Conservation (phyloP, 2,797 vertebrate genomes). For the Labroides dimidiatus region DNA sequence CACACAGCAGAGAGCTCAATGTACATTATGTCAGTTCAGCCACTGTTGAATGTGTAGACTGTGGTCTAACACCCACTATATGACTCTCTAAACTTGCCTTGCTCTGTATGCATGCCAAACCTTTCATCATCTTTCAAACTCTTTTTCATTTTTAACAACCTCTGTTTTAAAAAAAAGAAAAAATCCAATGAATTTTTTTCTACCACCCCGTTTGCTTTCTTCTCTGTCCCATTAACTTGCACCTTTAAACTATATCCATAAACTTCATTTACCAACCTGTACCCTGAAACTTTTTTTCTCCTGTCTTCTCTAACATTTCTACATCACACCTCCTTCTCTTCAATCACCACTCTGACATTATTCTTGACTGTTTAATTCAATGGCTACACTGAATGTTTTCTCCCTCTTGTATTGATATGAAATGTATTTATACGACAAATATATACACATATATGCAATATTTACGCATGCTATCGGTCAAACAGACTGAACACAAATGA, state of each 20-base stretch:
- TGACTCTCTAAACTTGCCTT: constrained; percentile 31
- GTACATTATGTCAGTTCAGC: constrained; percentile 45
- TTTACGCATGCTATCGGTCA: constrained; percentile 82
- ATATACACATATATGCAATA: constrained; percentile 80
- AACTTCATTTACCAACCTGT: background rate
- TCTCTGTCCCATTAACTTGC: background rate
- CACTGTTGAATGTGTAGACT: constrained; percentile 29
- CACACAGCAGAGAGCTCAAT: constrained; percentile 53
- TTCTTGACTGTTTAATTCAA: constrained; percentile 55
- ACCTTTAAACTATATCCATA: background rate
- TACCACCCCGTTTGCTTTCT: constrained; percentile 12
- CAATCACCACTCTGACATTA: constrained; percentile 20
- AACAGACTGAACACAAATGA: constrained; percentile 48
- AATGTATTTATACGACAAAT: constrained; percentile 78
- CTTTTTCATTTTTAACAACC: constrained; percentile 11
- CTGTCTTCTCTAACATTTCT: no score
- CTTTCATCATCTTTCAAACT: constrained; percentile 19
- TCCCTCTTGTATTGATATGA: constrained; percentile 63
- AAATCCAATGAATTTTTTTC: constrained; percentile 10
- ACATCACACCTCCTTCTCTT: constrained; percentile 19
- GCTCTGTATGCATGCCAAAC: constrained; percentile 61
- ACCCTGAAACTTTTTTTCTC: background rate
- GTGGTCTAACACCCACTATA: constrained; percentile 3
- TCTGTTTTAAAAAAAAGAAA: background rate
- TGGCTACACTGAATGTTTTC: constrained; percentile 56